Evolutionary conservation across 2,113 vertebrate genomes (phyloP).

Genomic region (Puma concolor): DNA sequence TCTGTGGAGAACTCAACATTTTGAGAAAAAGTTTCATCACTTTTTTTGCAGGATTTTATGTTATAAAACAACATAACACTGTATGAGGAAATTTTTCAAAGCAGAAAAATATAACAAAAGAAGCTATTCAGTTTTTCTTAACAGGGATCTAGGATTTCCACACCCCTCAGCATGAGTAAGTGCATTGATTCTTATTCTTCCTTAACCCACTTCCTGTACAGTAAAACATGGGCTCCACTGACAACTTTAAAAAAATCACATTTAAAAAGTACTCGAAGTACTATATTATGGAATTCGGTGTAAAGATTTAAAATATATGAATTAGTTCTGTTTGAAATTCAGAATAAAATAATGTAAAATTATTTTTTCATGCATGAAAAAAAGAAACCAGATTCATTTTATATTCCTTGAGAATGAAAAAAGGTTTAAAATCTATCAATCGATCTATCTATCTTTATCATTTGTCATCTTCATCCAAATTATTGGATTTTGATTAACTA

Average conservation of each 20-base stretch:
- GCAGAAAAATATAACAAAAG: neutral
- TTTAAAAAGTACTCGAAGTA: neutral
- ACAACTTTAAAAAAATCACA: neutral
- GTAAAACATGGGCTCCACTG: neutral
- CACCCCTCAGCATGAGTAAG: neutral
- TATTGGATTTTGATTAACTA: constrained; percentile 57
- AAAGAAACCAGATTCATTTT: neutral
- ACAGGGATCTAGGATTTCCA: neutral
- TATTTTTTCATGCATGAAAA: neutral
- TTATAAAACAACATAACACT: neutral
- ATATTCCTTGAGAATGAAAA: neutral
- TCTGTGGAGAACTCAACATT: neutral
- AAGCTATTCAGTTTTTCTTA: neutral
- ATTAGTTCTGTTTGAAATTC: neutral
- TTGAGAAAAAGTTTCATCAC: neutral
- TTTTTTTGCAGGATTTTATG: neutral
- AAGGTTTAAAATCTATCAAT: neutral
- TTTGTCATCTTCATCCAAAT: neutral
- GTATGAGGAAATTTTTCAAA: neutral
- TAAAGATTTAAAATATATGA: neutral
- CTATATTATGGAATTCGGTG: neutral
- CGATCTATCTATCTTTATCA: neutral
- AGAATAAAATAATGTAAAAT: constrained; percentile 8
- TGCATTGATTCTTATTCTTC: neutral
- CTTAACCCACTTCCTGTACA: neutral